Base-by-base conservation (phyloP, 2,888 invertebrate genomes). In the Vannuccia rotundouncinata region DNA sequence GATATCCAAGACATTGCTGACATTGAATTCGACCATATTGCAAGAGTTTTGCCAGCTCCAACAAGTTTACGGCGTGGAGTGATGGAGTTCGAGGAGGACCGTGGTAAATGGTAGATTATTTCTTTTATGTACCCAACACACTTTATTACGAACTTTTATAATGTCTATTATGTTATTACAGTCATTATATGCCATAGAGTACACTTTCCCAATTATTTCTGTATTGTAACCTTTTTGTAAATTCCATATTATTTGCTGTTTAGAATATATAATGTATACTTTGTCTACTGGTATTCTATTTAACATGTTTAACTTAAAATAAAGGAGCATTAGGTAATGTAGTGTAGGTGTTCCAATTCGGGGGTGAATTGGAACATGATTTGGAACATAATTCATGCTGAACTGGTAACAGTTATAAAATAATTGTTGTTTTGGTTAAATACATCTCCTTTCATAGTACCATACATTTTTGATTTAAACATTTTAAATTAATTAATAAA, bases 341-440 rank as follows among this genome's bases (percentile, higher is more conserved):
- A 45, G 45, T 45, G 45, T 45, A 45, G 45, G 45, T 45, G 45
- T 45, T 45, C 45, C 45, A 45, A 45, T 45, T 45, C 45, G 45
- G 45, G 45, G 45, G 45, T 45, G 45, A 45, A 45, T 45, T 45
- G 45, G 45, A 45, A 45, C 45, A 45, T 17, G 45, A 45, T 45
- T 45, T 45, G 45, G 45, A 45, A 45, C 45, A 45, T 45, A 45
- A 45, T 45, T 45, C 45, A 45, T 45, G 45, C 45, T 45, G 25
- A 66, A 27, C 66, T 66, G 66, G 66, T 66, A 66, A 66, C 66
- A 66, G 66, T 66, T 66, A 66, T 66, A 66, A 66, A 66, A 66
- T 66, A 66, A 45, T 66, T 66, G 66, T 66, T 66, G 66, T 66
- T 66, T 66, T 66, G 66, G 66, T 66, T 66, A 66, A 66, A 66